Percentiles rank a stretch among this genome's conserved stretches.
Conservation (phyloP, 1,140 invertebrate genomes). For the Drosophila navojoa region DNA sequence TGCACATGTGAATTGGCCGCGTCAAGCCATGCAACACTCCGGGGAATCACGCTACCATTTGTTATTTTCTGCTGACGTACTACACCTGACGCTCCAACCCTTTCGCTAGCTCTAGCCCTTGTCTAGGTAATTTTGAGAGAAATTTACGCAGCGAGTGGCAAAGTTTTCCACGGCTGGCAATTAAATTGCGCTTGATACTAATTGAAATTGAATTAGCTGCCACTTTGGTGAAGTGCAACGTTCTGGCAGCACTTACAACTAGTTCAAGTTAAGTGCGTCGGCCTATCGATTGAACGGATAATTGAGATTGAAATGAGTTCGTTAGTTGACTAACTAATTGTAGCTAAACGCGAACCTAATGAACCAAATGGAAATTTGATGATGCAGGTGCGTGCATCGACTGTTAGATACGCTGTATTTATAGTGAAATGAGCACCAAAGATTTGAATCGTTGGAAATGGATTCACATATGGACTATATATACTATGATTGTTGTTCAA, state of each 20-base stretch:
- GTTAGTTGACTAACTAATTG: background rate
- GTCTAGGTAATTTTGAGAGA: background rate
- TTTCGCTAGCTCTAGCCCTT: background rate
- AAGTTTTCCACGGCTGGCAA: conserved; percentile 17
- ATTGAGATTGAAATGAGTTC: background rate
- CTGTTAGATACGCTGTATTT: too few relatives aligned
- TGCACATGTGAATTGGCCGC: conserved; percentile 30
- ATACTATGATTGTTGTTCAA: too few relatives aligned
- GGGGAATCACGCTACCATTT: background rate
- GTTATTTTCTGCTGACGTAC: background rate
- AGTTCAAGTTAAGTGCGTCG: background rate
- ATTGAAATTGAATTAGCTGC: conserved; percentile 26
- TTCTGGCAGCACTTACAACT: conserved; percentile 11
- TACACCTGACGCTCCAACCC: background rate
- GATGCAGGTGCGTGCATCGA: too few relatives aligned
- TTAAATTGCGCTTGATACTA: conserved; percentile 15
- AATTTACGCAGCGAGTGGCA: conserved; percentile 6
- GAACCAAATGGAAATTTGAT: too few relatives aligned
- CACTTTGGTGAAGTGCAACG: background rate
- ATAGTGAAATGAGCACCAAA: too few relatives aligned
- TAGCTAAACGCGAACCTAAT: background rate
- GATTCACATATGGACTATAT: too few relatives aligned
- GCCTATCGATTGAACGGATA: background rate
- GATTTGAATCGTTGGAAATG: too few relatives aligned
- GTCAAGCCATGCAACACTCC: conserved; percentile 14